A percentile compares a stretch with the other conserved stretches of the same genome.
These are phyloP conservation scores for Arctocebus calabarensis DNA, from an alignment of 2,797 vertebrate genomes.

Conservation along the genomic window DNA sequence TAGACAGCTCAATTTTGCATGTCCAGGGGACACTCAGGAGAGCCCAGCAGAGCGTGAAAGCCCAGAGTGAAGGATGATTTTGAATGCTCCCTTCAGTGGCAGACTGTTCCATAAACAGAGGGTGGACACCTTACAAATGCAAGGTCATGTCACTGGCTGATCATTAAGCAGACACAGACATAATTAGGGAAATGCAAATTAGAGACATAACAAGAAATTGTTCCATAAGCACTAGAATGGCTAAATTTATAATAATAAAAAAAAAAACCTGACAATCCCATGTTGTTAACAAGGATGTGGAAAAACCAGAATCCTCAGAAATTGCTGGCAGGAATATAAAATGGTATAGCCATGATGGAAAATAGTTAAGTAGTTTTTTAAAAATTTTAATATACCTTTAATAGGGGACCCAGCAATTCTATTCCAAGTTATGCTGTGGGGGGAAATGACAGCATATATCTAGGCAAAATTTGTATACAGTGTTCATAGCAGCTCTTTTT, in stretches of 20 bases:
- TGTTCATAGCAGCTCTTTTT: not conserved
- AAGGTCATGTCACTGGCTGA: not conserved
- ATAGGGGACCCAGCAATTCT: not conserved
- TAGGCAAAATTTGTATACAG: not conserved
- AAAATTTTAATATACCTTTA: not conserved
- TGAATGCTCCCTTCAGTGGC: not conserved
- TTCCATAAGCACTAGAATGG: not conserved
- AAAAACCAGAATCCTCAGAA: not conserved
- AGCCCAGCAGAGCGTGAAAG: not conserved
- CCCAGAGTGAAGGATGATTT: not conserved
- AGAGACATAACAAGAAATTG: not conserved
- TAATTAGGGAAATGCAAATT: not conserved
- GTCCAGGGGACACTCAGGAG: not conserved
- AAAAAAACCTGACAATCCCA: no score
- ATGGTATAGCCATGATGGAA: not conserved
- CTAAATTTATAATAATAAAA: not conserved
- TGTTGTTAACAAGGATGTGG: not conserved
- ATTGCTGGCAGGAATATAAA: not conserved
- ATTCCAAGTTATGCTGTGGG: not conserved
- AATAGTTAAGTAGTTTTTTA: not conserved
- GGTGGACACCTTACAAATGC: not conserved
- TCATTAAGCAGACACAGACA: not conserved
- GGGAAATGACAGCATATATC: not conserved
- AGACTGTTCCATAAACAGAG: not conserved
- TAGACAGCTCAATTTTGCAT: not conserved